Percentiles rank a stretch among this genome's conserved stretches.
Conservation (phyloP, 2,888 invertebrate species). For the Cecidostiba fungosa region DNA sequence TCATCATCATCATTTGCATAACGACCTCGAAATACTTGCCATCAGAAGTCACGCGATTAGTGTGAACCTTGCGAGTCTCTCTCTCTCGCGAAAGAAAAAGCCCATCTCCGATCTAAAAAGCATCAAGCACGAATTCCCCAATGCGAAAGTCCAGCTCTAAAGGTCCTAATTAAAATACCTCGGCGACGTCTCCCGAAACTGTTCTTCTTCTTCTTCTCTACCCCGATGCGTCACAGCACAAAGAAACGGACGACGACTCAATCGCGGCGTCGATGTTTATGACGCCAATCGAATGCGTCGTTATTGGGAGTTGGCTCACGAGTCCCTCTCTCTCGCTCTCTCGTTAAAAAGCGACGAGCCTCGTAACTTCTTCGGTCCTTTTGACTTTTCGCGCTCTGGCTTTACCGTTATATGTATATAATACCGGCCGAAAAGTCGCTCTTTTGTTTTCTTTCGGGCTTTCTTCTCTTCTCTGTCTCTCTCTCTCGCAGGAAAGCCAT, state of each 20-base stretch:
- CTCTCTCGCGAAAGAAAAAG: no score
- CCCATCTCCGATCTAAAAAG: slow-evolving; percentile 35
- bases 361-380: slow-evolving; percentile 28
- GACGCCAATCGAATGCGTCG: slow-evolving; percentile 53
- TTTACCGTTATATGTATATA: slow-evolving; percentile 24
- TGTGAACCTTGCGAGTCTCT: background rate
- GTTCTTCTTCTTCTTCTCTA: background rate
- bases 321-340: background rate
- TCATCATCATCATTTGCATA: background rate
- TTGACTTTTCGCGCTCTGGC: slow-evolving; percentile 21
- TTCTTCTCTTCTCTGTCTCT: slow-evolving; percentile 26
- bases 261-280: slow-evolving; percentile 58
- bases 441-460: slow-evolving; percentile 18
- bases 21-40: no score
- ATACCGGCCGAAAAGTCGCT: slow-evolving; percentile 8
- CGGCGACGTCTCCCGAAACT: background rate
- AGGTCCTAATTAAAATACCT: slow-evolving; percentile 61
- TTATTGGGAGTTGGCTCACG: slow-evolving; percentile 26
- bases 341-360: slow-evolving; percentile 33
- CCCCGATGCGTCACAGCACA: background rate
- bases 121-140: slow-evolving; percentile 27
- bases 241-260: slow-evolving; percentile 57
- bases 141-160: slow-evolving; percentile 2
- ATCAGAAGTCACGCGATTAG: background rate
- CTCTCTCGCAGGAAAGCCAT: slow-evolving; percentile 41